phyloP scores from a whole-genome alignment of 2,797 vertebrate species.

The Phalloptychus januarius region DNA sequence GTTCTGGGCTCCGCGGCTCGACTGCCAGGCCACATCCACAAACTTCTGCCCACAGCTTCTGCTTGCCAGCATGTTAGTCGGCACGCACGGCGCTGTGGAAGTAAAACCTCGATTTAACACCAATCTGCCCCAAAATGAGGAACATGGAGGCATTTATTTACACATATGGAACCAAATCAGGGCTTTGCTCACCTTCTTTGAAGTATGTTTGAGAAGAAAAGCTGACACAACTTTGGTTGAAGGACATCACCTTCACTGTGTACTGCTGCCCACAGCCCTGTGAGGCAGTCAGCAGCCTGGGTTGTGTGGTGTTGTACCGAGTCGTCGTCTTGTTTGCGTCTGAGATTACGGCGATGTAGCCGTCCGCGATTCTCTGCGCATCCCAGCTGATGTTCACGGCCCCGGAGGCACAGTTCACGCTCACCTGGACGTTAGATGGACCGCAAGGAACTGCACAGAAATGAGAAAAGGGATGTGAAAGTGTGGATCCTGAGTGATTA shows the following conservation, averaged over 20 bases:
- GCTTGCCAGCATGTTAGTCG: conserved; percentile 61
- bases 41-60: conserved; percentile 68
- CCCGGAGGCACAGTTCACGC: conserved; percentile 69
- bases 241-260: conserved; percentile 67
- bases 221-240: conserved; percentile 72
- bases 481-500: not conserved
- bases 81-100: conserved; percentile 78
- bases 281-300: conserved; percentile 41
- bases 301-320: conserved; percentile 56
- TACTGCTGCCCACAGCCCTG: conserved; percentile 76
- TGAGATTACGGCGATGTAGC: conserved; percentile 66
- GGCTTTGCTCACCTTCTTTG: conserved; percentile 64
- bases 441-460: conserved; percentile 78
- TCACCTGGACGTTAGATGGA: conserved; percentile 55
- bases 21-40: conserved; percentile 68
- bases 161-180: not conserved
- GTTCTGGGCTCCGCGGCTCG: conserved; percentile 62
- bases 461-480: not conserved
- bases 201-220: conserved; percentile 46
- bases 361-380: conserved; percentile 32
- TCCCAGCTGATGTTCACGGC: conserved; percentile 65
- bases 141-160: not conserved
- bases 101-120: not conserved
- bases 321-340: not conserved
- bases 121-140: not conserved